A percentile compares a stretch with the other conserved stretches of the same genome.
Conservation (phyloP, 2,113 vertebrate species). For the Fukomys damarensis region DNA sequence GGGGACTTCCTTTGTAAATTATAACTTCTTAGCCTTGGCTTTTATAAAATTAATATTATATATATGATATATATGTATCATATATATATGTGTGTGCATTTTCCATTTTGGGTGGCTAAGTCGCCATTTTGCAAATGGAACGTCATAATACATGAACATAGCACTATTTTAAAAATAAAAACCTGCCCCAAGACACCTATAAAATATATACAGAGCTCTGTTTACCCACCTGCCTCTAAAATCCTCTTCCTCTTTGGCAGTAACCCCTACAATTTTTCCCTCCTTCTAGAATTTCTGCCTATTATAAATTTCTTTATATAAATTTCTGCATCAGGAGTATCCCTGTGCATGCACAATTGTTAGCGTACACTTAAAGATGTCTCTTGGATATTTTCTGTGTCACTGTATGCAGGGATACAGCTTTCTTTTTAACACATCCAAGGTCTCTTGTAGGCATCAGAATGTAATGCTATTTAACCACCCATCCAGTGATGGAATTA, state of each 20-base stretch:
- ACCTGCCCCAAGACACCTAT: neutral
- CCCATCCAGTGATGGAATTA: neutral
- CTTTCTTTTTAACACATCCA: neutral
- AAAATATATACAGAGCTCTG: neutral
- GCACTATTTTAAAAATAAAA: slow-evolving; percentile 10
- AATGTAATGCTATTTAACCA: neutral
- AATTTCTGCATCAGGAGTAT: neutral
- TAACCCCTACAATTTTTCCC: neutral
- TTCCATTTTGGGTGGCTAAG: neutral
- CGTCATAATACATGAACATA: neutral
- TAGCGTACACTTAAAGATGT: neutral
- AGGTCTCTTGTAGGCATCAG: neutral
- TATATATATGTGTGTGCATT: too few relatives aligned
- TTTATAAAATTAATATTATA: neutral
- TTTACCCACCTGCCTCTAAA: neutral
- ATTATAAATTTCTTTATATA: neutral
- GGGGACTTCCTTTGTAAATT: neutral
- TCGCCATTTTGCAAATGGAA: neutral
- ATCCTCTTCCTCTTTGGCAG: neutral
- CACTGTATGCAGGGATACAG: neutral
- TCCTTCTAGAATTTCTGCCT: neutral
- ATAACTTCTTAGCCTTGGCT: neutral
- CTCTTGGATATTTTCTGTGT: neutral
- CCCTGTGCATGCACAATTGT: neutral
- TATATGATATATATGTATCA: too few relatives aligned